phyloP scores from a whole-genome alignment of 2,113 vertebrate genomes.

The Anoplopoma fimbria region DNA sequence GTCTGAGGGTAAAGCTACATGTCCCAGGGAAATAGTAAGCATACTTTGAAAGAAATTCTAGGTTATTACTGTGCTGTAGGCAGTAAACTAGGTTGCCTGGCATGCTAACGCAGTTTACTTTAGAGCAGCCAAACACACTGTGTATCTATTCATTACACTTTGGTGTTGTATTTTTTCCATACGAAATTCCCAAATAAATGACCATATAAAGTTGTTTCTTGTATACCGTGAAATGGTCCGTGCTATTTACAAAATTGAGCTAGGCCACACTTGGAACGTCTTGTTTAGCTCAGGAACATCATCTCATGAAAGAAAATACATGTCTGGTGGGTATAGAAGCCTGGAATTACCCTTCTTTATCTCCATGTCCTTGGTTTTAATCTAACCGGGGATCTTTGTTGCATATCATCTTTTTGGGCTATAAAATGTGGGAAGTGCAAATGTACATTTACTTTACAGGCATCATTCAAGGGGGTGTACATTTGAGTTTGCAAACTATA shows the following conservation, averaged over 20 bases:
- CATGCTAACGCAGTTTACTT: neutral
- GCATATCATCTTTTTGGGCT: too few species aligned
- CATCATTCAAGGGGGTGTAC: neutral
- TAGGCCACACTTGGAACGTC: neutral
- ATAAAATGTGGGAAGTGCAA: too few species aligned
- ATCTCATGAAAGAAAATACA: neutral
- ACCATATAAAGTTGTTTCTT: neutral
- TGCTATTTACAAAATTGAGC: neutral
- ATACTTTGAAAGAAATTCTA: neutral
- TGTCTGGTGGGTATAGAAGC: neutral
- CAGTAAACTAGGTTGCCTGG: neutral
- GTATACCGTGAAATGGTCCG: neutral
- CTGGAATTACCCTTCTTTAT: neutral
- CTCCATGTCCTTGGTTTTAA: neutral
- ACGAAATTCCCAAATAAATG: neutral
- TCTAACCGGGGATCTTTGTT: neutral
- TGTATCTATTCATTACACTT: neutral
- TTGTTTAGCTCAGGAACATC: neutral
- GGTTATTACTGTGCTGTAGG: neutral
- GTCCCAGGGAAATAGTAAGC: neutral
- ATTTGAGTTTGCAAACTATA: neutral
- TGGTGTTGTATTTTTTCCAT: neutral
- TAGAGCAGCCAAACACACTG: neutral
- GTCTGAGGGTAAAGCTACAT: neutral
- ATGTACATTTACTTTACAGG: too few species aligned